Evolutionary conservation across 2,888 invertebrate genomes (phyloP).

Genomic region (Acrobasis repandana): DNA sequence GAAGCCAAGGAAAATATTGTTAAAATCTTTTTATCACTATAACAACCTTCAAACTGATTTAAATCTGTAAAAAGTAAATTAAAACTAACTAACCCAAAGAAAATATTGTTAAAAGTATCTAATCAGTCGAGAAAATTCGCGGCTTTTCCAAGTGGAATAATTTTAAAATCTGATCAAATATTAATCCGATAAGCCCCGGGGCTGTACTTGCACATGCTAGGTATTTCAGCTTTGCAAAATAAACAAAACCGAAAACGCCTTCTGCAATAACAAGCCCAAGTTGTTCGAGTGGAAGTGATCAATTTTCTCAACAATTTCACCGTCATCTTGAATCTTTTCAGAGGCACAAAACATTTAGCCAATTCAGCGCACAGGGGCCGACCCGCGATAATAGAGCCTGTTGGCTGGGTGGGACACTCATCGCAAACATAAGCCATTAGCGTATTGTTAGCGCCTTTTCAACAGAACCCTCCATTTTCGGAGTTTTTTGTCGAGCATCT

Average conservation of each 20-base stretch:
- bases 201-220: slow-evolving; percentile 23
- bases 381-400: slow-evolving; percentile 73
- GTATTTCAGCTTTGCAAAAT: slow-evolving; percentile 34
- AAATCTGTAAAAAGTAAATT: background rate
- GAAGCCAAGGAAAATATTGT: background rate
- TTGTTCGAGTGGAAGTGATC: slow-evolving; percentile 75
- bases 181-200: slow-evolving; percentile 18
- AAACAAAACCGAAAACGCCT: slow-evolving; percentile 47
- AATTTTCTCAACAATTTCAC: slow-evolving; percentile 81
- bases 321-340: slow-evolving; percentile 79
- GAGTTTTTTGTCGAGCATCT: slow-evolving; percentile 51
- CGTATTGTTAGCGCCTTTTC: slow-evolving; percentile 74
- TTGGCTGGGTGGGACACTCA: slow-evolving; percentile 73
- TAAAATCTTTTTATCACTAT: too few relatives aligned
- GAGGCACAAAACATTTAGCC: slow-evolving; percentile 79
- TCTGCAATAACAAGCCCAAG: slow-evolving; percentile 58
- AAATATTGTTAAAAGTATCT: background rate
- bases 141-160: slow-evolving; percentile 28
- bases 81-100: background rate
- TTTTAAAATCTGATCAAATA: slow-evolving; percentile 21
- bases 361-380: slow-evolving; percentile 75
- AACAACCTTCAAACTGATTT: too few relatives aligned
- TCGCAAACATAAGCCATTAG: slow-evolving; percentile 79
- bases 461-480: slow-evolving; percentile 59
- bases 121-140: slow-evolving; percentile 23